Conservation (phyloP, 2,888 invertebrate species). For the Nephrocerus scutellatus region DNA sequence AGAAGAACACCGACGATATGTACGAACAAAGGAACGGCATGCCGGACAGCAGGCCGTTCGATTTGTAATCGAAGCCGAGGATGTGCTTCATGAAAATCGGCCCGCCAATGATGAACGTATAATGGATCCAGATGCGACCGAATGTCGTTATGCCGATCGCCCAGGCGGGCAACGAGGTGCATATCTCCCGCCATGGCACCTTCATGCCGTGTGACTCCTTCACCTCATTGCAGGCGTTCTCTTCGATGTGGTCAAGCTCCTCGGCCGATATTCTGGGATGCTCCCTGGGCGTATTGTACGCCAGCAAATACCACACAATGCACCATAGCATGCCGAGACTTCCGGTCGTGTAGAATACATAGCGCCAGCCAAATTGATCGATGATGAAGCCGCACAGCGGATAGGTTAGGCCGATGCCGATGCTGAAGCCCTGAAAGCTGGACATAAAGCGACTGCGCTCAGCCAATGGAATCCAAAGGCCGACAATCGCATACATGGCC, state of each 20-base stretch:
- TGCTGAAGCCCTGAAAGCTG: constrained; percentile 68
- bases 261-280: constrained; percentile 61
- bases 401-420: constrained; percentile 66
- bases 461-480: constrained; percentile 64
- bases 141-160: constrained; percentile 66
- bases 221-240: constrained; percentile 53
- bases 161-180: constrained; percentile 61
- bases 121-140: constrained; percentile 69
- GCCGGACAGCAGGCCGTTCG: constrained; percentile 62
- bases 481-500: constrained; percentile 67
- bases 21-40: constrained; percentile 65
- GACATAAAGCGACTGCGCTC: constrained; percentile 69
- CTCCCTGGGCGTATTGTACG: constrained; percentile 60
- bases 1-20: constrained; percentile 62
- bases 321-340: constrained; percentile 60
- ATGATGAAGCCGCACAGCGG: constrained; percentile 64
- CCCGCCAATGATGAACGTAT: constrained; percentile 63
- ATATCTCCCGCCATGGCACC: constrained; percentile 60
- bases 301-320: constrained; percentile 60
- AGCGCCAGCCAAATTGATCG: constrained; percentile 60
- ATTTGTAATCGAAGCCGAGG: constrained; percentile 60
- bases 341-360: constrained; percentile 65
- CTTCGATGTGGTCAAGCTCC: constrained; percentile 61
- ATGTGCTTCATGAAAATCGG: constrained; percentile 66
- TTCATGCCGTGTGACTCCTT: constrained; percentile 46